Base-by-base conservation (phyloP, 2,113 vertebrate genomes). In the Octodon degus region DNA sequence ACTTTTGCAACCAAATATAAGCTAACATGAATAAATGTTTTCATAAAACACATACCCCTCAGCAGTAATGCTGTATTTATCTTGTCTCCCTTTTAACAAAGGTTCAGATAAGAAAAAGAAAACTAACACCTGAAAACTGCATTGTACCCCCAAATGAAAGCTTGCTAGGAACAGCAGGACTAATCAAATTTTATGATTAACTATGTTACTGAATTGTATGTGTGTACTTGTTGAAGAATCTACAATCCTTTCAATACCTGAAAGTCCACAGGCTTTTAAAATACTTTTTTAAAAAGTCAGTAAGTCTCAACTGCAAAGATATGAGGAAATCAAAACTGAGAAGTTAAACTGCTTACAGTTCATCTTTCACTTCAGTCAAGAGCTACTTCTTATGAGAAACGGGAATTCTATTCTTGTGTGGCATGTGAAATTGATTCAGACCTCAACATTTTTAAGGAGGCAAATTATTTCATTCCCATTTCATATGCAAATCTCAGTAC, bases 261-360 rank as follows among this genome's bases (percentile, higher is more conserved):
- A 80, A 74, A 27, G 63, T 93, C 81, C 67, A 76, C 25, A 27
- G 50, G 76, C 76, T 91, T 65, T 40, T 90, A 25, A 94, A 81
- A 60, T 43, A 70, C 58, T 93, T 76, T 76, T 17, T n/a, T 37
- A 76, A 62, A 37, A 70, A 72, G 5, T 53, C 30, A 86, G 40
- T 77, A 88, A 19, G 24, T 25, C 27, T 93, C 65, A 92, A 94
- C 27, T 82, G n/a, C 67, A 96, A 89, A 88, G 34, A 86, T 34
- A 77, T 0, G 47, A 91, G 82, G 88, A 96, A 96, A 85, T 92
- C 89, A 97, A 93, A 94, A 93, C 24, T 67, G 90, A 89, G 34
- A 93, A 91, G 60, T 74, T 67, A 94, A 37, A 30, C 13, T 79
- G 27, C 67, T 79, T 60, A 96, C 67, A 96, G 76, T 3, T 7